Evolutionary conservation across 2,888 invertebrate species (phyloP), one percentile per base, ranked within the genome.

Genomic region (Griposia aprilina): DNA sequence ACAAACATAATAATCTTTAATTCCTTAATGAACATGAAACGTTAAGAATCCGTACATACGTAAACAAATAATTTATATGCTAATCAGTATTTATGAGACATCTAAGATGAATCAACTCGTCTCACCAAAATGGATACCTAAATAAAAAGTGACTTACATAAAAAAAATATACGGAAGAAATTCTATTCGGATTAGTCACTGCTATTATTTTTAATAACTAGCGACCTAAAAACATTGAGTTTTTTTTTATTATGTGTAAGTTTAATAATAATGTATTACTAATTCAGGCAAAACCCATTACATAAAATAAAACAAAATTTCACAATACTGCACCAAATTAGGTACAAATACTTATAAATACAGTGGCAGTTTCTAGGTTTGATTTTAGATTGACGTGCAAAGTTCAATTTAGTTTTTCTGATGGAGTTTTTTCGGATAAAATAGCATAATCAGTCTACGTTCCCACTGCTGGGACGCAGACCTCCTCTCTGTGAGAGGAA

Each of bases 21-120:
- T 75, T 67, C 62, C 41, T 2, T 72, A 75, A 76, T 74, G 62
- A 84, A 80, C 74, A 80, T 75, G 52, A 72, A 62, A 69, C 17
- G 57, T 62, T 71, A 48, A 36, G 57, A 62, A 72, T 73, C 68
- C 41, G 36, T 7, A 15, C 10, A 68, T 26, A 62, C 75, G 48
- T 41, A 76, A 84, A 82, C 74, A 82, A 87, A 80, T 60, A 36
- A 87, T 86, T 85, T 80, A 78, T 80, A 87, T 87, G 86, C 26
- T 73, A 88, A 88, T 79, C 10, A 57, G 67, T 48, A 65, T 63
- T 66, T 74, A 72, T 60, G 57, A 68, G 60, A 62, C 50, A 68
- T 26, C 45, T 67, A 36, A 50, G 60, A 74, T 83, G 80, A 85
- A 65, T 78, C 83, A 86, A 76, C 65, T 73, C 60, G 60, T 78